Percentiles rank a stretch among this genome's conserved stretches.
Evolutionary conservation across 2,888 invertebrate species (phyloP).

Genomic region (Phyto melanocephala): DNA sequence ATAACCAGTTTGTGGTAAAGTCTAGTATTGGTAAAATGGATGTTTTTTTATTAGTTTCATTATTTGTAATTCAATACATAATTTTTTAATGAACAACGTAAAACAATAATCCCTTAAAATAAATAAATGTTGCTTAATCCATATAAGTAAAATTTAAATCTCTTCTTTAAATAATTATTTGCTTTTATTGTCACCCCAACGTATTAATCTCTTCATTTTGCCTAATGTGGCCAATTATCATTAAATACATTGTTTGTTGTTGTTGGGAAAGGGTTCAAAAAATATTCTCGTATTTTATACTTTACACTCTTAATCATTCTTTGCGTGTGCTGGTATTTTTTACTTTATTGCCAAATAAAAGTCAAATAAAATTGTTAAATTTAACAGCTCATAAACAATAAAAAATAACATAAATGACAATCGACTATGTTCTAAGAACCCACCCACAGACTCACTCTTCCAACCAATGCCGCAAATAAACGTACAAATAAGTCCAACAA

Average conservation of each 20-base stretch:
- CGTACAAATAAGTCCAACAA: not conserved
- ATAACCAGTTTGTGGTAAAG: too few species aligned
- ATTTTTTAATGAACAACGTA: too few species aligned
- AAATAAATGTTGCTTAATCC: too few species aligned
- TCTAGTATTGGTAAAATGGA: too few species aligned
- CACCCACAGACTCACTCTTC: not conserved
- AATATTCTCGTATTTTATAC: not conserved
- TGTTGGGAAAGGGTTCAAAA: not conserved
- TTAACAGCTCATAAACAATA: slow-evolving; percentile 43
- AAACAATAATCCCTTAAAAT: too few species aligned
- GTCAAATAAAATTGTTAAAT: slow-evolving; percentile 35
- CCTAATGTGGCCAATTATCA: not conserved
- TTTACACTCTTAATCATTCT: not conserved
- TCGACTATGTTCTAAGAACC: not conserved
- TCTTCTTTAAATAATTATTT: too few species aligned
- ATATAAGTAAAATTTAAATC: too few species aligned
- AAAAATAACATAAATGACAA: slow-evolving; percentile 7
- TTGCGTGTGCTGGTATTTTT: slow-evolving; percentile 1
- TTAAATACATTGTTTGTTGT: not conserved
- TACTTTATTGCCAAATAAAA: slow-evolving; percentile 31
- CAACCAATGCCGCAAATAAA: not conserved
- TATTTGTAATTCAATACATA: too few species aligned
- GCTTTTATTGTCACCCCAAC: too few species aligned
- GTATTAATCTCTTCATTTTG: not conserved
- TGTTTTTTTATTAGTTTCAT: too few species aligned